Percentiles rank a stretch among this genome's conserved stretches.
Evolutionary conservation across 2,888 invertebrate genomes (phyloP).

Genomic region (Spodoptera exigua): DNA sequence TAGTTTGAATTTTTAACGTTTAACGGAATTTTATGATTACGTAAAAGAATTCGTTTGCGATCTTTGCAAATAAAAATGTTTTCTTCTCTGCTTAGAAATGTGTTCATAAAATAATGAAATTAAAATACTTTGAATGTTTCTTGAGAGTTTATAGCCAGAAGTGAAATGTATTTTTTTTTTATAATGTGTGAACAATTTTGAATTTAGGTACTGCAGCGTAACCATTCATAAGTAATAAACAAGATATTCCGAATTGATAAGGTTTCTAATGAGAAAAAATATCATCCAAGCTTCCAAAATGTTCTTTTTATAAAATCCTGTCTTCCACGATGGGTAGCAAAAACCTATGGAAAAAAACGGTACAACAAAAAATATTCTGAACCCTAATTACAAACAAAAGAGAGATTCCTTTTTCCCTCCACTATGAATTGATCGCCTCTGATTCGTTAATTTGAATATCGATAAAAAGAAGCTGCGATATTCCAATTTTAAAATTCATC

Average conservation of each 20-base stretch:
- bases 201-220: no score
- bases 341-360: no score
- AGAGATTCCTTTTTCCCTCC: constrained; percentile 14
- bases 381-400: constrained; percentile 28
- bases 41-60: constrained; percentile 39
- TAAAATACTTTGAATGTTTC: constrained; percentile 16
- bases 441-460: constrained; percentile 79
- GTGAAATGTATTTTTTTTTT: not conserved
- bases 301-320: no score
- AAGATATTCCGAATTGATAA: no score
- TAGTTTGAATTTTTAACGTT: constrained; percentile 38
- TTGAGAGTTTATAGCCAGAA: not conserved
- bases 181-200: no score
- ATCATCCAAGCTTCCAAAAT: no score
- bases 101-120: constrained; percentile 29
- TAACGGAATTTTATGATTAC: constrained; percentile 31
- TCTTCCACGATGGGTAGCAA: no score
- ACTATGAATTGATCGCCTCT: constrained; percentile 58
- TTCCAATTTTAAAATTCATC: constrained; percentile 80
- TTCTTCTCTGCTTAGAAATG: constrained; percentile 16
- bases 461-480: constrained; percentile 68
- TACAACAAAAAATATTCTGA: not conserved
- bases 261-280: no score
- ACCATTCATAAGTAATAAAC: no score
- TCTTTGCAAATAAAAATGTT: constrained; percentile 30